Evolutionary conservation across 2,888 invertebrate species (phyloP), one percentile per base, ranked within the genome.

Genomic region (Spodoptera exigua): DNA sequence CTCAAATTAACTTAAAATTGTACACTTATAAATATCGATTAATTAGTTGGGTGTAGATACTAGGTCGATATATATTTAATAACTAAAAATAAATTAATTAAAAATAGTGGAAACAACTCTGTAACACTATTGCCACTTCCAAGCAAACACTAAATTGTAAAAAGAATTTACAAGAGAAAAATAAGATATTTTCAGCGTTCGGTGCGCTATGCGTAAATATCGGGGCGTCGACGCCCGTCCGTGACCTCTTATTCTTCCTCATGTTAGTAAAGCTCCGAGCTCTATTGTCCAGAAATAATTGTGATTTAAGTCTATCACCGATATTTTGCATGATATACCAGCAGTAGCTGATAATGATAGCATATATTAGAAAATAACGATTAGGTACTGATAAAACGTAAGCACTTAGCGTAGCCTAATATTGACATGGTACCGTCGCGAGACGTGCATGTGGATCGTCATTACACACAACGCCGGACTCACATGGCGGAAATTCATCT

Each of bases 181-280:
- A 58, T 62, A 57, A 81, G 68, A 79, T 85, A 87, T 87, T 87
- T 87, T 70, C 63, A 83, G 82, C 80, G 61, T 48, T 40, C 59
- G 76, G 76, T 52, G 70, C 57, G 67, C 69, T 27, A 27, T 61
- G 64, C 84, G 73, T 70, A 80, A 85, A 87, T 86, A 85, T 70
- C 80, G 71, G 57, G 73, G 81, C 72, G 83, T 51, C 62, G 60
- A 67, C 35, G 77, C 5, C 79, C 83, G 88, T 65, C 89, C 88
- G 54, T 89, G 89, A 88, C 84, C 88, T 73, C 79, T 56, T 79
- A 77, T 61, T 65, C 82, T 86, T 69, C 74, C 63, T 76, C 69
- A 66, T 57, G 52, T 52, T 58, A 36, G 39, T 49, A 57, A 52
- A 52, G 34, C 43, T 56, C 39, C 14, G 40, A 48, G n/a, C 65